Percentiles rank a stretch among this genome's conserved stretches.
Evolutionary conservation across 2,888 invertebrate species (phyloP).

Genomic region (Temnothorax ravouxi): DNA sequence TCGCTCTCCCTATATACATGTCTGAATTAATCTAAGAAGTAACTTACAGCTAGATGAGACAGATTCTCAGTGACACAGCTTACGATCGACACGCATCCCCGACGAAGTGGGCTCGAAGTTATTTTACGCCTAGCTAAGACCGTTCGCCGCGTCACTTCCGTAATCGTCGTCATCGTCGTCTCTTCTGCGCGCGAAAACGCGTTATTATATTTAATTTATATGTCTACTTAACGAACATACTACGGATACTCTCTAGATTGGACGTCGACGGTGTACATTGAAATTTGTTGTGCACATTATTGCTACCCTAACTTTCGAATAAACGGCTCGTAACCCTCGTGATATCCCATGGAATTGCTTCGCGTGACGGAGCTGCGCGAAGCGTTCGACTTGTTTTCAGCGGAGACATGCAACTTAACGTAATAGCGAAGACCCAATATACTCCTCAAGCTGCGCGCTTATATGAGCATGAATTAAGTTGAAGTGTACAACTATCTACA

Average conservation of each 20-base stretch:
- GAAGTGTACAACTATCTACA: conserved; percentile 26
- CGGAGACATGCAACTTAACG: conserved; percentile 30
- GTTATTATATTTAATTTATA: conserved; percentile 7
- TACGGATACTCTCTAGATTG: conserved; percentile 66
- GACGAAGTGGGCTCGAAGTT: conserved; percentile 9
- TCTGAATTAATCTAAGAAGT: conserved; percentile 70
- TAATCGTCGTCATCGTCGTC: conserved; percentile 4
- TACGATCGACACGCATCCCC: conserved; percentile 15
- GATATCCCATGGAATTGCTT: conserved; percentile 24
- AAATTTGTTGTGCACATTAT: conserved; percentile 76
- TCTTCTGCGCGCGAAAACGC: neutral
- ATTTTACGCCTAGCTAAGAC: neutral
- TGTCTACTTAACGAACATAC: conserved; percentile 44
- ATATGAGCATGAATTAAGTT: conserved; percentile 25
- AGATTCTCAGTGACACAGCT: conserved; percentile 22
- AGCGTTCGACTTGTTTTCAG: neutral
- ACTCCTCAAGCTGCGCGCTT: conserved; percentile 1
- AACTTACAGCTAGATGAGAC: conserved; percentile 60
- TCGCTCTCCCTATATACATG: conserved; percentile 76
- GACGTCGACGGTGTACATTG: conserved; percentile 75
- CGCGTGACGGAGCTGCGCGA: conserved; percentile 10
- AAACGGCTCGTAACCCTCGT: conserved; percentile 8
- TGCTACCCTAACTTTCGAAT: conserved; percentile 69
- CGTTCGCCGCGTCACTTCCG: neutral
- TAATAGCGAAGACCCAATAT: conserved; percentile 32